These are phyloP conservation scores for Sebastes kiyomatsui DNA, from an alignment of 2,797 vertebrate genomes.

Conservation along the genomic window DNA sequence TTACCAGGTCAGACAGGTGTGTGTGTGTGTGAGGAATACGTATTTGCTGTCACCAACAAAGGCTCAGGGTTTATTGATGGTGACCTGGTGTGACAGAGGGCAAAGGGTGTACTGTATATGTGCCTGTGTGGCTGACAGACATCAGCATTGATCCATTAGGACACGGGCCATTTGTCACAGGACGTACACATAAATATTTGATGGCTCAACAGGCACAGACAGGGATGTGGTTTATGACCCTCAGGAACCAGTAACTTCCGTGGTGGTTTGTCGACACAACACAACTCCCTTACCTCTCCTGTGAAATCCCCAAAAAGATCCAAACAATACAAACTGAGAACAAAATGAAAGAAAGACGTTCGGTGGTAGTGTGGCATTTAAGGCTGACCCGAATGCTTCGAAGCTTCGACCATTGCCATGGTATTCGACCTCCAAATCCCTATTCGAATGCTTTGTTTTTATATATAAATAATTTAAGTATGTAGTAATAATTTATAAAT, in stretches of 20 bases:
- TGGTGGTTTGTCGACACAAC: background rate
- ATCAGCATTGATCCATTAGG: conserved; percentile 30
- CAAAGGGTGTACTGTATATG: background rate
- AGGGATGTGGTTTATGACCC: conserved; percentile 20
- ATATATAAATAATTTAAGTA: no score
- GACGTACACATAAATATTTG: conserved; percentile 43
- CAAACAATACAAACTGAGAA: background rate
- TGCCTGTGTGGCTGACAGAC: background rate
- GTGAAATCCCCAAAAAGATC: background rate
- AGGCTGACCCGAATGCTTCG: no score
- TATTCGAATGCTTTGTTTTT: no score
- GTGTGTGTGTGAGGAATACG: background rate
- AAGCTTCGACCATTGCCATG: no score
- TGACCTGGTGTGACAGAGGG: conserved; percentile 27
- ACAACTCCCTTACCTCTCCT: background rate
- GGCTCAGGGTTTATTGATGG: conserved; percentile 24
- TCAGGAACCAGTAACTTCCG: background rate
- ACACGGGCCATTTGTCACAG: conserved; percentile 48
- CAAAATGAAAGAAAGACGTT: background rate
- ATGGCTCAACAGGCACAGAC: background rate
- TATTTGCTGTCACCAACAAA: conserved; percentile 1
- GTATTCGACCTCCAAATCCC: no score
- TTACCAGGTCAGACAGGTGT: conserved; percentile 19
- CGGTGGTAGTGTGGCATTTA: background rate
- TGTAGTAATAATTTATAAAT: no score